Evolutionary conservation across 2,113 vertebrate species (phyloP), one percentile per base, ranked within the genome.

Genomic region (Osmerus eperlanus): DNA sequence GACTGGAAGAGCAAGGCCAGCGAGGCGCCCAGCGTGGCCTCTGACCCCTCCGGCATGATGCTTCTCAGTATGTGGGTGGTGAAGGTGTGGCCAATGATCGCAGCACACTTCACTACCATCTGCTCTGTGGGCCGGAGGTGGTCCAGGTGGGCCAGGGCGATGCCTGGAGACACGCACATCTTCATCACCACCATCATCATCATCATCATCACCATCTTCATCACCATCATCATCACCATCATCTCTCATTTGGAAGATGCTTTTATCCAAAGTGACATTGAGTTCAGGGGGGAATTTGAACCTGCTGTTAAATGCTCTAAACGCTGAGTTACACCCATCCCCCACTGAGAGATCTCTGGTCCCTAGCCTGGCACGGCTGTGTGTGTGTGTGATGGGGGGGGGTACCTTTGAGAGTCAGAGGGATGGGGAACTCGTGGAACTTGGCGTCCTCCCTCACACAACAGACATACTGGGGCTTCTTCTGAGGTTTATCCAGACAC

Each of bases 401-500:
- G 2, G 15, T 12, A 74, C 77, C 77, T 78, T 74, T 78, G 13
- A 78, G 61, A 32, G 77, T 74, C 16, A 78, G 77, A 25, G 77
- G 72, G 65, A 78, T 74, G 14, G 61, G 51, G 53, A 78, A 65
- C 19, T 78, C 55, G n/a, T 78, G 72, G 47, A 78, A 65, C 15
- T 74, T 78, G 62, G 72, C 77, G 21, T 55, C 72, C 54, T 78
- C 71, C 51, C 67, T 64, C 5, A 74, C 58, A 13, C 19, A 41
- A 16, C 77, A 78, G 58, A 78, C 68, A 18, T 59, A 74, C 8
- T 15, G 7, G 18, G 18, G 29, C 8, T 36, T 16, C 0, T 9
- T 3, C 14, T 55, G 7, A 41, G 28, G 41, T 16, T 65, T 9
- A 32, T 41, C 63, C 63, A 65, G 63, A 3, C 18, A 8, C 13